A percentile compares a stretch with the other conserved stretches of the same genome.
phyloP scores from a whole-genome alignment of 1,140 invertebrate species.

The Polypedilum vanderplanki region DNA sequence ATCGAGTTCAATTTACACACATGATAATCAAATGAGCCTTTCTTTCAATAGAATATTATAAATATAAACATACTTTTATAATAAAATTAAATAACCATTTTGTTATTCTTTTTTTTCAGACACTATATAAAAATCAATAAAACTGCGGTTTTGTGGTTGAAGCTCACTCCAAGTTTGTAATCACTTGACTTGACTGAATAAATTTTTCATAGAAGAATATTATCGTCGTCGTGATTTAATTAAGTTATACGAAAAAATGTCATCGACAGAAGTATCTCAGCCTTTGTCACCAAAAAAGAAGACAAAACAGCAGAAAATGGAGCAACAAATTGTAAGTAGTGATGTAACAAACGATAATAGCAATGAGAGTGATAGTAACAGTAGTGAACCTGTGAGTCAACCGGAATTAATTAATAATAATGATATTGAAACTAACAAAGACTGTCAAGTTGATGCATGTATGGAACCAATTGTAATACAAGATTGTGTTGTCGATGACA shows the following conservation, averaged over 20 bases:
- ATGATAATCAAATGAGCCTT: too few relatives aligned
- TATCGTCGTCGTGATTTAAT: too few relatives aligned
- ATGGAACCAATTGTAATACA: constrained; percentile 21
- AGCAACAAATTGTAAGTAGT: constrained; percentile 10
- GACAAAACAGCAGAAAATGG: not conserved
- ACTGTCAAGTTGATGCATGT: constrained; percentile 6
- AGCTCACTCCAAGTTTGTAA: too few relatives aligned
- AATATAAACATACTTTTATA: too few relatives aligned
- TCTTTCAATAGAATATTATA: too few relatives aligned
- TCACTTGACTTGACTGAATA: too few relatives aligned
- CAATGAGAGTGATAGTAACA: not conserved
- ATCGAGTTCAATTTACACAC: too few relatives aligned
- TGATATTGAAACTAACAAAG: not conserved
- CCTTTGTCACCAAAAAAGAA: not conserved
- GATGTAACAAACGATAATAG: not conserved
- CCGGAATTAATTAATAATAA: not conserved
- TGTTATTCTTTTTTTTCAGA: too few relatives aligned
- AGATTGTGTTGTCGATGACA: not conserved
- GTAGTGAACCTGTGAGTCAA: not conserved
- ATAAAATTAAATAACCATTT: too few relatives aligned
- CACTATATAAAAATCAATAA: too few relatives aligned
- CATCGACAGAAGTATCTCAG: not conserved
- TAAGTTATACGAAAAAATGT: not conserved
- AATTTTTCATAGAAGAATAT: too few relatives aligned
- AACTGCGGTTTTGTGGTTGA: too few relatives aligned